A percentile compares a stretch with the other conserved stretches of the same genome.
phyloP scores from a whole-genome alignment of 2,888 invertebrate genomes.

The Zonitis immaculata region DNA sequence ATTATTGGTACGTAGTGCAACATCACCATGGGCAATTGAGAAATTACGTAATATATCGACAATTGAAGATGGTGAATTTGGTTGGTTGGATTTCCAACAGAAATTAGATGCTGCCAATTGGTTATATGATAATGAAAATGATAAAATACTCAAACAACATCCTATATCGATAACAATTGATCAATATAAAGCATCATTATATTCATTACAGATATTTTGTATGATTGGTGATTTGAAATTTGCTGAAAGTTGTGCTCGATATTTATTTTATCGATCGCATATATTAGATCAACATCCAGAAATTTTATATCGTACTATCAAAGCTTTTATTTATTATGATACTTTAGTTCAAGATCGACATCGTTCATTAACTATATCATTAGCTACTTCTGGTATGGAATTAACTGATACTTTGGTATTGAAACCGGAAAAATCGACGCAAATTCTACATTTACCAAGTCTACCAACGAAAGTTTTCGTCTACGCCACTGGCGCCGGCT shows the following conservation, averaged over 20 bases:
- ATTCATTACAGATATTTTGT: slow-evolving; percentile 57
- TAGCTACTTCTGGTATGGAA: slow-evolving; percentile 68
- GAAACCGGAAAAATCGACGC: slow-evolving; percentile 52
- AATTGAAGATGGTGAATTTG: slow-evolving; percentile 64
- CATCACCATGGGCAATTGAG: slow-evolving; percentile 56
- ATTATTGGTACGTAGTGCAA: slow-evolving; percentile 48
- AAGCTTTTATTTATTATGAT: slow-evolving; percentile 58
- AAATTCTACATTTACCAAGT: slow-evolving; percentile 58
- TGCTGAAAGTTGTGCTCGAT: slow-evolving; percentile 61
- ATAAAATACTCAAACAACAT: slow-evolving; percentile 53
- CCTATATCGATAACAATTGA: slow-evolving; percentile 53
- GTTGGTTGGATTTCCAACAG: slow-evolving; percentile 57
- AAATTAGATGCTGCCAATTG: slow-evolving; percentile 60
- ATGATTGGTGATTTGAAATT: slow-evolving; percentile 57
- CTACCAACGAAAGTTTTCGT: slow-evolving; percentile 66
- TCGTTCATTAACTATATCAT: slow-evolving; percentile 58
- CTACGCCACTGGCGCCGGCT: slow-evolving; percentile 65
- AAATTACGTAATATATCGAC: slow-evolving; percentile 59
- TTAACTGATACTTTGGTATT: slow-evolving; percentile 63
- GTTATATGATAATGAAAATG: slow-evolving; percentile 57
- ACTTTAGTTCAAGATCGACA: slow-evolving; percentile 58
- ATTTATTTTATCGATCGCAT: slow-evolving; percentile 62
- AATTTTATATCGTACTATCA: slow-evolving; percentile 57
- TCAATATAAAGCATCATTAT: slow-evolving; percentile 61
- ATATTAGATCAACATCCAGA: slow-evolving; percentile 60